Evolutionary conservation across 2,113 vertebrate genomes (phyloP).

Genomic region (Glareola pratincola): DNA sequence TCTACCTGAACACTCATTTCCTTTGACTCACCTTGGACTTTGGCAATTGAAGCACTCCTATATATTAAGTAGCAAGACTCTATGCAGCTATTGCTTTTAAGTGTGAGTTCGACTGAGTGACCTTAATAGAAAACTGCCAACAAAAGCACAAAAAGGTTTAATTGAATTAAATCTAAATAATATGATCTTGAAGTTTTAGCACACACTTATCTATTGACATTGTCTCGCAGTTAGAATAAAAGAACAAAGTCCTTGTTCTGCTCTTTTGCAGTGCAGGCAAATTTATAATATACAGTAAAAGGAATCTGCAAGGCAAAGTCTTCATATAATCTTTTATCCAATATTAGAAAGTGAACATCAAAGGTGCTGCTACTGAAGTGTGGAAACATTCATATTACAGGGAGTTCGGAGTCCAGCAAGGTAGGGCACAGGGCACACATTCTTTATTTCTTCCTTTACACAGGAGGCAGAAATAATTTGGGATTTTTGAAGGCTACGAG

Average conservation of each 20-base stretch:
- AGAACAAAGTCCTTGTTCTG: slow-evolving; percentile 31
- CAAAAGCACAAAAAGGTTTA: slow-evolving; percentile 36
- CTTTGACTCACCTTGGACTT: slow-evolving; percentile 39
- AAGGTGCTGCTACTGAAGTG: not conserved
- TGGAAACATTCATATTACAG: not conserved
- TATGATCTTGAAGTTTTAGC: slow-evolving; percentile 33
- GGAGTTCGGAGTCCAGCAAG: not conserved
- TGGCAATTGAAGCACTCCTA: not conserved
- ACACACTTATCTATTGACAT: slow-evolving; percentile 40
- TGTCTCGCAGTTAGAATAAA: not conserved
- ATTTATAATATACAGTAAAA: not conserved
- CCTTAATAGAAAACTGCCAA: slow-evolving; percentile 46
- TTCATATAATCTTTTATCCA: not conserved
- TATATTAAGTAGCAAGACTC: not conserved
- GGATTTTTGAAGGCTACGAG: not conserved
- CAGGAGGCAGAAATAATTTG: not conserved
- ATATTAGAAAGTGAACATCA: not conserved
- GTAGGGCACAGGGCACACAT: fast-evolving
- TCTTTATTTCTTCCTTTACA: not conserved
- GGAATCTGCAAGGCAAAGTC: not conserved
- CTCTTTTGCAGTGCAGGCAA: slow-evolving; percentile 16
- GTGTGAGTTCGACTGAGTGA: not conserved
- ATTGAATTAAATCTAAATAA: slow-evolving; percentile 60
- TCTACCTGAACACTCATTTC: not conserved
- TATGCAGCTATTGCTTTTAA: slow-evolving; percentile 4